phyloP scores from a whole-genome alignment of 2,888 invertebrate species.

The Chalcis sispes region DNA sequence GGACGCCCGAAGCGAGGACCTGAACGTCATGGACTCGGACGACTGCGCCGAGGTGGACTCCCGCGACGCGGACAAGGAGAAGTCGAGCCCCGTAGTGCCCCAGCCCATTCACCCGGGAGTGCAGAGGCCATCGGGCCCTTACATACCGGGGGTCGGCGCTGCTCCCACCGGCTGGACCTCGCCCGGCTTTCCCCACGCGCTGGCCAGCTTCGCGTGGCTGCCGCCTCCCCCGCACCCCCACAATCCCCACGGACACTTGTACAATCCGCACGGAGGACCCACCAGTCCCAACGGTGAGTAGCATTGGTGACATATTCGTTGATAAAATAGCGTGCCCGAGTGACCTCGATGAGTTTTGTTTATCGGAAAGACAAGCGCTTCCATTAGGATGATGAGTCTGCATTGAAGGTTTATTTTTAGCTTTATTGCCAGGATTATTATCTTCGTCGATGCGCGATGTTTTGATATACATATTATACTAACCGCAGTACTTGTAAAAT shows the following conservation, averaged over 20 bases:
- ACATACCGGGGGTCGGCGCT: slow-evolving; percentile 78
- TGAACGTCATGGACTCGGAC: slow-evolving; percentile 74
- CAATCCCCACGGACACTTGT: slow-evolving; percentile 77
- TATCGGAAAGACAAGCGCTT: too few relatives aligned
- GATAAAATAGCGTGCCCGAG: too few relatives aligned
- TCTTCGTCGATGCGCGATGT: too few relatives aligned
- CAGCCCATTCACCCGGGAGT: slow-evolving; percentile 82
- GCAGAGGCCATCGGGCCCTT: slow-evolving; percentile 78
- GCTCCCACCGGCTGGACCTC: slow-evolving; percentile 75
- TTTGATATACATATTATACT: too few relatives aligned
- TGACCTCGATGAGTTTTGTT: too few relatives aligned
- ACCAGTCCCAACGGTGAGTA: slow-evolving; percentile 74
- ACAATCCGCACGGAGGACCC: slow-evolving; percentile 72
- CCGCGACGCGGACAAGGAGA: slow-evolving; percentile 67
- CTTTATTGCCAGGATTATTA: too few relatives aligned
- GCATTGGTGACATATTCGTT: neutral
- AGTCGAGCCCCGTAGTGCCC: slow-evolving; percentile 80
- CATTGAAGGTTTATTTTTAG: too few relatives aligned
- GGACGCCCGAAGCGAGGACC: slow-evolving; percentile 70
- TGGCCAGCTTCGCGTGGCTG: slow-evolving; percentile 83
- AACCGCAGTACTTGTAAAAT: too few relatives aligned
- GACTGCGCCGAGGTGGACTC: slow-evolving; percentile 67
- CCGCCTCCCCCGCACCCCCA: slow-evolving; percentile 80
- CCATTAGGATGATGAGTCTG: too few relatives aligned
- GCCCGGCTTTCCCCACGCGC: slow-evolving; percentile 74